Conservation (phyloP, 2,888 invertebrate genomes). For the Megaustenia siamemsis region DNA sequence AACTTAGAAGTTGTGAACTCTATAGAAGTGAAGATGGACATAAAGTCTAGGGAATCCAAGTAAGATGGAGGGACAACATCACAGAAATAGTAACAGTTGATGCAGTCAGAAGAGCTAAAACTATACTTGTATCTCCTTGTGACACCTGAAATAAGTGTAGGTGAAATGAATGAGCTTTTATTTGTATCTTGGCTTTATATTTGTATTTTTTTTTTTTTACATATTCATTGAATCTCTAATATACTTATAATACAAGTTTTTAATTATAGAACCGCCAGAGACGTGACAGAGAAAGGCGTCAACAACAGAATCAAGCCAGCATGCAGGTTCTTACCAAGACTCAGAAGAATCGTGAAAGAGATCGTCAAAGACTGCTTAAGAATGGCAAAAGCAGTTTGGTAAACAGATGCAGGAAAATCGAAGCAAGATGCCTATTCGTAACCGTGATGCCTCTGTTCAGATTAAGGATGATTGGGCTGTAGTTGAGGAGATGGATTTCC, state of each 20-base stretch:
- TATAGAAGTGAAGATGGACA: no score
- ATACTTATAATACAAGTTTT: background rate
- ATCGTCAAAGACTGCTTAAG: constrained; percentile 84
- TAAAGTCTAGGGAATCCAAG: no score
- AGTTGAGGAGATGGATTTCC: constrained; percentile 97
- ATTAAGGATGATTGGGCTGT: constrained; percentile 97
- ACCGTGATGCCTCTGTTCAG: constrained; percentile 96
- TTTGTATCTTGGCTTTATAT: background rate
- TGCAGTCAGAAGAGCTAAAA: no score
- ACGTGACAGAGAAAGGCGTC: constrained; percentile 85
- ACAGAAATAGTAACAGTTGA: no score
- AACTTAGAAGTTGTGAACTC: no score
- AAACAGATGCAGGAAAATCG: constrained; percentile 78
- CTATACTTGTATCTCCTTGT: no score
- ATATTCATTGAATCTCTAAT: background rate
- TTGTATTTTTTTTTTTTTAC: background rate
- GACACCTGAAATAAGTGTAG: no score
- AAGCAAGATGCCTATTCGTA: constrained; percentile 88
- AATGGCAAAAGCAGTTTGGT: constrained; percentile 89
- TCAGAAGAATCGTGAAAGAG: constrained; percentile 84
- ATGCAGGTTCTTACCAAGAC: constrained; percentile 90
- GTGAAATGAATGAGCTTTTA: background rate
- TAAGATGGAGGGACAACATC: no score
- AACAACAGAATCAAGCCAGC: constrained; percentile 82
- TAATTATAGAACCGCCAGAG: constrained; percentile 83